Base-by-base conservation (phyloP, 2,888 invertebrate genomes). In the Poecilobothrus nobilitatus region DNA sequence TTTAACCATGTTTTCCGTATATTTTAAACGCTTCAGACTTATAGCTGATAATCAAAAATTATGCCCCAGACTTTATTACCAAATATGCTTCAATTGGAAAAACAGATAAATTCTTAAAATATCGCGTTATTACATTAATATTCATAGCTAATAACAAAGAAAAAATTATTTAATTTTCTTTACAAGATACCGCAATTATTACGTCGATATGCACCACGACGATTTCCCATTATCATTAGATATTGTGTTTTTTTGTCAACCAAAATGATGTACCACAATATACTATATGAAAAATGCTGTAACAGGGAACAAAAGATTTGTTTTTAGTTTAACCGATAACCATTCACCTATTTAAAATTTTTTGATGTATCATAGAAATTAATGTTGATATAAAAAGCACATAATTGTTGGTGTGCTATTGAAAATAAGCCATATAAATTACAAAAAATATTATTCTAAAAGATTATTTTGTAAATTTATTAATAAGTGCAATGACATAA, bases 211-310 rank as follows among this genome's bases (percentile, higher is more conserved):
- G 97, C 97, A 97, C 83, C 97, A 97, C 84, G 90, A 92, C 79
- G 99, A 99, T 83, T 99, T 99, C 81, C 93, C 95, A 0, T 85
- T 99, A 76, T 97, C 99, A 0, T 85, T 95, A 78, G 99, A 99
- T 82, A 97, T 99, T 89, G 97, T 98, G 20, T 98, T 96, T 83
- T 99, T 99, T 84, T 99, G 99, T 79, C 99, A 99, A 82, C 99
- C 99, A 1, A 99, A 99, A 83, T 99, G 99, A 68, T 99, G 98
- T 81, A 18, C 95, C 95, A 9, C 89, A 94, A 75, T 88, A 92
- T 72, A 90, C 92, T 44, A 7, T 9, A 44, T 12, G 22, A 81
- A 81, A 7, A 78, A 82, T 0, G 89, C 90, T 61, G 84, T 90
- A 66, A 85, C 96, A 70, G 97, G 99, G 81, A 92, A 95, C 68